Conservation (phyloP, 92 coral and sea anemone genomes). For the Scolanthus callimorphus region DNA sequence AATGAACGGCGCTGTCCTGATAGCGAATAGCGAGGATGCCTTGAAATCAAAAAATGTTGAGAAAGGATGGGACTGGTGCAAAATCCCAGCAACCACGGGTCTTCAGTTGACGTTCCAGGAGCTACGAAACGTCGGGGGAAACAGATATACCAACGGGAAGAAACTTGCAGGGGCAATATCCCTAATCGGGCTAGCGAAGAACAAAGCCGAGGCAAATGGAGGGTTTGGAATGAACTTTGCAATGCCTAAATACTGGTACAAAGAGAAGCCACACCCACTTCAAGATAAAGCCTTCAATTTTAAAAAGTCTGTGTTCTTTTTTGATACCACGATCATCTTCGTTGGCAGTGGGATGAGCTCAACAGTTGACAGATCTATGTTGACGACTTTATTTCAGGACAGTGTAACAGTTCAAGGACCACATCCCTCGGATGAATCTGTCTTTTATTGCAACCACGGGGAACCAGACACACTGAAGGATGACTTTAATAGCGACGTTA, state of each 20-base stretch:
- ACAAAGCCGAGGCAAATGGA: slow-evolving; percentile 15
- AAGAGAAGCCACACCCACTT: slow-evolving; percentile 11
- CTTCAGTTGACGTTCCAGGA: background rate
- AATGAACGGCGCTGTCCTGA: background rate
- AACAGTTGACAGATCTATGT: background rate
- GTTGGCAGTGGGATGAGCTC: slow-evolving; percentile 24
- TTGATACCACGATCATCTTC: slow-evolving; percentile 12
- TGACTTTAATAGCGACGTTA: background rate
- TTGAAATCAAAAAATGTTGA: background rate
- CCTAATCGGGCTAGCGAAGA: background rate
- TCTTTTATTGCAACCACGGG: background rate
- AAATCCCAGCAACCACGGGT: background rate
- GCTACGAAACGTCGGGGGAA: slow-evolving; percentile 6
- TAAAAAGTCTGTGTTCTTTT: slow-evolving; percentile 37
- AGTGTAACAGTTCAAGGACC: background rate
- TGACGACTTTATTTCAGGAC: slow-evolving; percentile 5
- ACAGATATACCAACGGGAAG: slow-evolving; percentile 15
- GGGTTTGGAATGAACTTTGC: slow-evolving; percentile 40
- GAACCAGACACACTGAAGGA: background rate
- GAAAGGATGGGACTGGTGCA: background rate
- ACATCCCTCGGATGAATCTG: background rate
- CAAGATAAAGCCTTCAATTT: slow-evolving; percentile 10
- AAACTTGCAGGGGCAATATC: slow-evolving; percentile 30
- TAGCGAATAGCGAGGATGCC: background rate
- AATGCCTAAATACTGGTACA: slow-evolving; percentile 6